A percentile compares a stretch with the other conserved stretches of the same genome.
Conservation (phyloP, 2,888 invertebrate species). For the Leptinotarsa haldemani region DNA sequence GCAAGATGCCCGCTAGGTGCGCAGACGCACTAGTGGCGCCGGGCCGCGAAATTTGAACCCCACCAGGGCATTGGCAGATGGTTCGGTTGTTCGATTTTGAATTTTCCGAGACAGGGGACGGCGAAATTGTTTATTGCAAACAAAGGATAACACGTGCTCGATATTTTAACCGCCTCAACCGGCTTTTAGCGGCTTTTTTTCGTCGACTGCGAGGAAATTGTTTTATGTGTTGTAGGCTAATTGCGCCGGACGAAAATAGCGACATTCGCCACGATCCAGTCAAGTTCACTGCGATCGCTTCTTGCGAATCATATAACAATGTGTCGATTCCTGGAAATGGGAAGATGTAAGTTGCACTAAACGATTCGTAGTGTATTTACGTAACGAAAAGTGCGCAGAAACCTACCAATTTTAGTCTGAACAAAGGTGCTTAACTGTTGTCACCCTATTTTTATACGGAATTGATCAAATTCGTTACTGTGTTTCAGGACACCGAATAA, state of each 20-base stretch:
- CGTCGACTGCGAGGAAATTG: constrained; percentile 29
- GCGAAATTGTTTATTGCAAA: constrained; percentile 53
- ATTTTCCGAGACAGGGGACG: constrained; percentile 22
- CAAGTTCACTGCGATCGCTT: constrained; percentile 2
- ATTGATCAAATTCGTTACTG: too few species aligned
- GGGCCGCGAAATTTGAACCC: constrained; percentile 48
- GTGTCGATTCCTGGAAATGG: too few species aligned
- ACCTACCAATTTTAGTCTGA: too few species aligned
- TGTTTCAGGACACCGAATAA: too few species aligned
- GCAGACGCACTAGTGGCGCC: constrained; percentile 66
- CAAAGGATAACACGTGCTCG: constrained; percentile 57
- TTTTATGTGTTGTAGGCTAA: constrained; percentile 18
- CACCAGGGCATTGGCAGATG: constrained; percentile 35
- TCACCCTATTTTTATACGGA: too few species aligned
- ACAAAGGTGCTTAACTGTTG: too few species aligned
- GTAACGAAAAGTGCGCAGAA: too few species aligned
- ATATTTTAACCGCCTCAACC: constrained; percentile 37
- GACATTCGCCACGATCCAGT: background rate
- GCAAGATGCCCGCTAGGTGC: constrained; percentile 61
- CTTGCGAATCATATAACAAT: too few species aligned
- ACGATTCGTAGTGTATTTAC: too few species aligned
- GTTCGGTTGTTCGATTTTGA: constrained; percentile 37
- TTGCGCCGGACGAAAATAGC: constrained; percentile 3
- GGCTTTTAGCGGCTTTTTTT: constrained; percentile 37
- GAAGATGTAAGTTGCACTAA: too few species aligned